phyloP scores from a whole-genome alignment of 2,797 vertebrate genomes.

The Cephalopachus bancanus region DNA sequence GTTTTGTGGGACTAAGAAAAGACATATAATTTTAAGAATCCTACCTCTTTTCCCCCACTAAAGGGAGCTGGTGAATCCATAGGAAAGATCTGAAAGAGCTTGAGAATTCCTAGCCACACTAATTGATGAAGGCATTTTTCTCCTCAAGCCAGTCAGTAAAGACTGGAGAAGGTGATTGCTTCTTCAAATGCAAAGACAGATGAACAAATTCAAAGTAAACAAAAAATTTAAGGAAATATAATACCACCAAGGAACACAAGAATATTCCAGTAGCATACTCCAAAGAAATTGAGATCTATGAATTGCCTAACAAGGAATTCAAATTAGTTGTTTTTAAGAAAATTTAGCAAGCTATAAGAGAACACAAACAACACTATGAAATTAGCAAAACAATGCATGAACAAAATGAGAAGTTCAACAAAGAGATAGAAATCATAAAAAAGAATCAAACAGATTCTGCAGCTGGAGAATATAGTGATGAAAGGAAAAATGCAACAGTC shows the following conservation, averaged over 20 bases:
- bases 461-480: not conserved
- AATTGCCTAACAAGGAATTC: not conserved
- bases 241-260: not conserved
- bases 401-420: not conserved
- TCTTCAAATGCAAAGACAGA: not conserved
- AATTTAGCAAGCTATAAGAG: not conserved
- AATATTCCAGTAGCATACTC: not conserved
- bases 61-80: not conserved
- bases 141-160: not conserved
- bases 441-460: not conserved
- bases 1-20: not conserved
- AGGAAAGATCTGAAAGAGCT: not conserved
- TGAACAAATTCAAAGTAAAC: not conserved
- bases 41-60: no score
- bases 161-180: not conserved
- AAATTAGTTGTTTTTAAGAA: not conserved
- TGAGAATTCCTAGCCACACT: not conserved
- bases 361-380: not conserved
- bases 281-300: not conserved
- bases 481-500: not conserved
- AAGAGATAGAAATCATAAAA: not conserved
- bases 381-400: not conserved
- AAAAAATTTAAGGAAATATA: not conserved
- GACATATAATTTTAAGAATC: not conserved
- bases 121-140: not conserved